These are phyloP conservation scores for Lasioglossum villosulum DNA, from an alignment of 2,888 invertebrate species.

Conservation along the genomic window DNA sequence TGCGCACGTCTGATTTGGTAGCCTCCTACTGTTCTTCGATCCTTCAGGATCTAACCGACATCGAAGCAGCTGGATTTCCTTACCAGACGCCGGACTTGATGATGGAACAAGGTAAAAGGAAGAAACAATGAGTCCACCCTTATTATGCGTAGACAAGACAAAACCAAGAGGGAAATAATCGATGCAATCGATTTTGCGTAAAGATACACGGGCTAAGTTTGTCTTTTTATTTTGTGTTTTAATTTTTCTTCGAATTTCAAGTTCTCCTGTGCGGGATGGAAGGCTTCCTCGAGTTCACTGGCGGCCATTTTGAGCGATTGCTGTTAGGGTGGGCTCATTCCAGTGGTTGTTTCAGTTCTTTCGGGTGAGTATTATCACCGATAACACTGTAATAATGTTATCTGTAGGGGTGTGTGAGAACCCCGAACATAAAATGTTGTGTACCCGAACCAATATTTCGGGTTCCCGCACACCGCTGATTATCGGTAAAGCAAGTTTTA, in stretches of 20 bases:
- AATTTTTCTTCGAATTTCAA: constrained; percentile 59
- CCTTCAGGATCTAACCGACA: constrained; percentile 76
- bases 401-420: too few relatives aligned
- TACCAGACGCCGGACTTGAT: constrained; percentile 76
- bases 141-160: background rate
- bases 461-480: too few relatives aligned
- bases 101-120: constrained; percentile 80
- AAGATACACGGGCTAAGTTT: background rate
- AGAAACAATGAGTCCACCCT: background rate
- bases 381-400: too few relatives aligned
- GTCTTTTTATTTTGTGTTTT: background rate
- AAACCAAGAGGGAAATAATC: too few relatives aligned
- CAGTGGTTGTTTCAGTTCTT: constrained; percentile 82
- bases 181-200: too few relatives aligned
- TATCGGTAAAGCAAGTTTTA: background rate
- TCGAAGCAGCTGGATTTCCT: constrained; percentile 76
- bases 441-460: too few relatives aligned
- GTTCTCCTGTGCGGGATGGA: constrained; percentile 85
- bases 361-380: constrained; percentile 64
- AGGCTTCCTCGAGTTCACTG: constrained; percentile 84
- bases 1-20: constrained; percentile 56
- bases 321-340: constrained; percentile 83
- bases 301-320: constrained; percentile 78
- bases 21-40: constrained; percentile 76
- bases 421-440: too few relatives aligned